These are phyloP conservation scores for Garrulus glandarius DNA, from an alignment of 2,797 vertebrate genomes.

Conservation along the genomic window DNA sequence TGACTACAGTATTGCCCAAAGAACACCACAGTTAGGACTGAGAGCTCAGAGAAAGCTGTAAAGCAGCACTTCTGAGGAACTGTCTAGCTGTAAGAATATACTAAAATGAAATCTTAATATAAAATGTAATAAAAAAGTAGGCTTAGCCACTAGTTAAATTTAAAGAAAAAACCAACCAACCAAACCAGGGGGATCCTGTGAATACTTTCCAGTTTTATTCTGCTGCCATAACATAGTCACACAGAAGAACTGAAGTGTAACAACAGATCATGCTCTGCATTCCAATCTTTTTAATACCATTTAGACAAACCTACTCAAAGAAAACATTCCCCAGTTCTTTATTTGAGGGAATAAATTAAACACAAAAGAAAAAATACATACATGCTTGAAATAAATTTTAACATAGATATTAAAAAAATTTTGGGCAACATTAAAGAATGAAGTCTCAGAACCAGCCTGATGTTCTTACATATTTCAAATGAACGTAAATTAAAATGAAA, in stretches of 20 bases:
- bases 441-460: slow-evolving; percentile 64
- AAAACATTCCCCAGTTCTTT: slow-evolving; percentile 47
- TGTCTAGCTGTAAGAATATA: not conserved
- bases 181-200: not conserved
- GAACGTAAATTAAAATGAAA: slow-evolving; percentile 10
- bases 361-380: slow-evolving; percentile 47
- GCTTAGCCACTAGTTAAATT: not conserved
- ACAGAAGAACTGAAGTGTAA: slow-evolving; percentile 53
- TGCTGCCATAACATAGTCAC: slow-evolving; percentile 57
- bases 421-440: slow-evolving; percentile 42
- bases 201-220: slow-evolving; percentile 73
- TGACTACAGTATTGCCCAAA: not conserved
- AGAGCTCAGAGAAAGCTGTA: not conserved
- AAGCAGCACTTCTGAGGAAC: not conserved
- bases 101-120: not conserved
- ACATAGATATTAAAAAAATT: slow-evolving; percentile 4
- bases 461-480: slow-evolving; percentile 35
- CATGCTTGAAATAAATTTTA: slow-evolving; percentile 59
- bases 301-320: slow-evolving; percentile 36
- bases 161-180: not conserved
- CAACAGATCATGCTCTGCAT: slow-evolving; percentile 69
- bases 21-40: not conserved
- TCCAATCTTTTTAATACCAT: slow-evolving; percentile 36
- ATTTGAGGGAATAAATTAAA: slow-evolving; percentile 66
- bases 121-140: not conserved